A percentile compares a stretch with the other conserved stretches of the same genome.
Conservation (phyloP, 2,888 invertebrate species). For the Leptopilina myrica region DNA sequence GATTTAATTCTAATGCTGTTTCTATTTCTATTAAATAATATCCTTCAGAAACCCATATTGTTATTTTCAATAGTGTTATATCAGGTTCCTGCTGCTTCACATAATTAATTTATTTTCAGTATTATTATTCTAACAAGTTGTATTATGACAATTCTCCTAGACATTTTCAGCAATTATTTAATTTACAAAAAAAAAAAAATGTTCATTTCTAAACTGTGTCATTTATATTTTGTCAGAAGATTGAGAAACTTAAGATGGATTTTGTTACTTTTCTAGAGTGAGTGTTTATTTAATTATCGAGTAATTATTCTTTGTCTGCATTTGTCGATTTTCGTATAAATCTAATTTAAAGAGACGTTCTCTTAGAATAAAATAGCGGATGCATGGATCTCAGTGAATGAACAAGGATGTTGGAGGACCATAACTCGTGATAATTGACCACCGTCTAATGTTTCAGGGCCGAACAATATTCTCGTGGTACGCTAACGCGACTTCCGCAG, state of each 20-base stretch:
- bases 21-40: no score
- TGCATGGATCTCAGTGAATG: constrained; percentile 57
- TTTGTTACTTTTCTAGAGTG: not conserved
- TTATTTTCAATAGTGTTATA: no score
- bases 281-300: constrained; percentile 44
- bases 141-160: no score
- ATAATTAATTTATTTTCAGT: no score
- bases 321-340: not conserved
- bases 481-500: constrained; percentile 83
- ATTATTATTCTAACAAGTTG: no score
- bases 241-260: not conserved
- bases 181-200: no score
- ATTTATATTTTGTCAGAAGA: not conserved
- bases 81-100: no score
- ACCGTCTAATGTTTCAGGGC: constrained; percentile 79
- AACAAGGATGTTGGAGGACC: constrained; percentile 53
- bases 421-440: constrained; percentile 63
- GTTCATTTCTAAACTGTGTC: not conserved
- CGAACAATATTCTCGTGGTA: constrained; percentile 90
- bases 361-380: constrained; percentile 53
- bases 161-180: no score
- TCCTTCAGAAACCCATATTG: no score
- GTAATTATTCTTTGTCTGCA: constrained; percentile 34
- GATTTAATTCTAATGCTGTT: no score
- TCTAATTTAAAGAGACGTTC: constrained; percentile 42